These are phyloP conservation scores for Chironomus striatipennis DNA, from an alignment of 1,140 invertebrate species.

Conservation along the genomic window DNA sequence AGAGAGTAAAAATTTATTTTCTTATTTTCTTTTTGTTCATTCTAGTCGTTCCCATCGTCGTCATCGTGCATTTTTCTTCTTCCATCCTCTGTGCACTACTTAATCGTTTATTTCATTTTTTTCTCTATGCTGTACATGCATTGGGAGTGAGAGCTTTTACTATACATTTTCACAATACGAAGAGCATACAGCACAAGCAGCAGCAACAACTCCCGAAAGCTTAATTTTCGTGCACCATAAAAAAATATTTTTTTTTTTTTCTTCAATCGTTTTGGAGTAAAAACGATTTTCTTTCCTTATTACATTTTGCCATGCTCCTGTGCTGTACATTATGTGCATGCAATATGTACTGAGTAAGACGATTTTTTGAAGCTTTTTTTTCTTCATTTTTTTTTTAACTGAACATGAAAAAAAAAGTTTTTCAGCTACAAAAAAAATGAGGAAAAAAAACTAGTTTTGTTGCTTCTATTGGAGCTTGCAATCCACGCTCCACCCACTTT, in stretches of 20 bases:
- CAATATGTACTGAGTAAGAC: not conserved
- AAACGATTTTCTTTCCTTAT: not conserved
- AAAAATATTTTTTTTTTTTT: not conserved
- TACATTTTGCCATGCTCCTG: slow-evolving; percentile 11
- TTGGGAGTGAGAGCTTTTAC: slow-evolving; percentile 1
- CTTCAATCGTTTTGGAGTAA: slow-evolving; percentile 5
- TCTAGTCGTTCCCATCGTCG: not conserved
- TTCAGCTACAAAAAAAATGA: too few species aligned
- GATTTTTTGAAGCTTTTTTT: not conserved
- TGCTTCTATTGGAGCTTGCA: slow-evolving; percentile 22
- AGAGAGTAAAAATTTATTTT: too few species aligned
- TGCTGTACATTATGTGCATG: not conserved
- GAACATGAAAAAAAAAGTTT: too few species aligned
- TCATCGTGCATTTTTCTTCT: not conserved
- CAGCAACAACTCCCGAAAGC: slow-evolving; percentile 17
- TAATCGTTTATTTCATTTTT: too few species aligned
- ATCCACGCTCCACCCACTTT: slow-evolving; percentile 3
- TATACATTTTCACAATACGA: not conserved
- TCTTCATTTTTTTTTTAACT: not conserved
- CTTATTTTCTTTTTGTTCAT: too few species aligned
- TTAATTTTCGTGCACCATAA: not conserved
- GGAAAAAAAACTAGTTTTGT: not conserved
- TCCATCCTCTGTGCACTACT: too few species aligned
- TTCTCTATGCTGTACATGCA: not conserved
- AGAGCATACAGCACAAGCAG: not conserved